These are phyloP conservation scores for Enteromius unitaeniatus DNA, from an alignment of 2,797 vertebrate species.

Conservation along the genomic window DNA sequence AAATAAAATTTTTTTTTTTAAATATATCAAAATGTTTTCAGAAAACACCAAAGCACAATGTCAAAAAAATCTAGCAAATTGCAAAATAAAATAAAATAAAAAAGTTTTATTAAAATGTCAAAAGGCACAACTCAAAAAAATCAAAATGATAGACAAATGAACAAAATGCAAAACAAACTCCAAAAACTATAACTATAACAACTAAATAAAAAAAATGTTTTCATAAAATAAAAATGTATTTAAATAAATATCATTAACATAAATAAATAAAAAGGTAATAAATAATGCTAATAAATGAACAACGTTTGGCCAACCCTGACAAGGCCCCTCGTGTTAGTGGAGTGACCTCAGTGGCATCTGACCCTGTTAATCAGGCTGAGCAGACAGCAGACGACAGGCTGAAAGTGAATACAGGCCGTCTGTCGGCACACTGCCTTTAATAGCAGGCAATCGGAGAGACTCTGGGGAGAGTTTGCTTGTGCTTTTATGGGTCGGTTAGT, in stretches of 20 bases:
- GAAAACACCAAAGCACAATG: too few relatives aligned
- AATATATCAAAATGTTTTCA: too few relatives aligned
- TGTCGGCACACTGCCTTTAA: slow-evolving; percentile 29
- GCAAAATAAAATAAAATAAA: background rate
- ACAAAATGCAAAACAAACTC: background rate
- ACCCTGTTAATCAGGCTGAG: slow-evolving; percentile 61
- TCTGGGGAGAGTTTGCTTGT: background rate
- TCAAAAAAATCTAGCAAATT: too few relatives aligned
- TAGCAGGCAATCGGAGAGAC: slow-evolving; percentile 10
- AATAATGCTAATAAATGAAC: background rate
- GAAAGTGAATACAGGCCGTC: slow-evolving; percentile 25
- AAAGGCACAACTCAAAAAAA: background rate
- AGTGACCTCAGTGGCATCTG: slow-evolving; percentile 36
- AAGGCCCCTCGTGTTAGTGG: background rate
- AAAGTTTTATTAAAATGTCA: background rate
- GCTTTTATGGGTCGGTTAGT: slow-evolving; percentile 24
- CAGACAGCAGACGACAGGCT: slow-evolving; percentile 22
- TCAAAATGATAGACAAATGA: background rate
- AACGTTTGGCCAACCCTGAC: background rate
- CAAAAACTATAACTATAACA: background rate
- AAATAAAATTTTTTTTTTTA: too few relatives aligned
- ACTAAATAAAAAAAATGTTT: background rate
- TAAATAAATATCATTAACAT: background rate
- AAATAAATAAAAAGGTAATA: background rate
- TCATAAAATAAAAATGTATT: background rate